phyloP scores from a whole-genome alignment of 2,888 invertebrate genomes.

The Diabrotica balteata region DNA sequence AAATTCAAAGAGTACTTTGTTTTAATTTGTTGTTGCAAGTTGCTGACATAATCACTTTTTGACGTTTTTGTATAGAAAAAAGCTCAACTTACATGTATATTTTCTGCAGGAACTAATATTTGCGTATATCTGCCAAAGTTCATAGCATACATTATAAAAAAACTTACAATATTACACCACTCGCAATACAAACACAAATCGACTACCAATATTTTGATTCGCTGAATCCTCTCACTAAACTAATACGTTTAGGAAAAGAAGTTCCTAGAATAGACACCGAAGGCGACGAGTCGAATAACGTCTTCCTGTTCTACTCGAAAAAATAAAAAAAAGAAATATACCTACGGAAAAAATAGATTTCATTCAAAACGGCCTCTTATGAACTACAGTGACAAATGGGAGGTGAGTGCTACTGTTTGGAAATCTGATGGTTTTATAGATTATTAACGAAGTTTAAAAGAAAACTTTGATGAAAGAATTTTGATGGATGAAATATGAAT shows the following conservation, averaged over 20 bases:
- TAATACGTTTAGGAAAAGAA: constrained; percentile 17
- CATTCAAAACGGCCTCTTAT: constrained; percentile 34
- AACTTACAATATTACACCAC: constrained; percentile 10
- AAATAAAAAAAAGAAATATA: constrained; percentile 40
- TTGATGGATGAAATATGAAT: neutral
- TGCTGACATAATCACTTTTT: too few species aligned
- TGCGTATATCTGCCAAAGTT: constrained; percentile 32
- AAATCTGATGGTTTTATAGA: constrained; percentile 2
- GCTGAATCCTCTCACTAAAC: constrained; percentile 13
- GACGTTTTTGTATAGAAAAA: too few species aligned
- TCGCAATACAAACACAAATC: neutral
- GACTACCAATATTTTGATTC: neutral
- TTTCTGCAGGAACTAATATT: constrained; percentile 47
- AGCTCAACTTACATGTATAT: constrained; percentile 48
- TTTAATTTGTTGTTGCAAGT: too few species aligned
- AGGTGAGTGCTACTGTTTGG: constrained; percentile 23
- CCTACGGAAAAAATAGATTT: constrained; percentile 18
- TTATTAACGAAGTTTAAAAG: constrained; percentile 5
- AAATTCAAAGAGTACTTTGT: too few species aligned
- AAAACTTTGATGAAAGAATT: neutral
- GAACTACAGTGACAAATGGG: constrained; percentile 41
- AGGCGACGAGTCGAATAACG: constrained; percentile 44
- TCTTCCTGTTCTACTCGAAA: constrained; percentile 45
- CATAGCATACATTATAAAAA: constrained; percentile 31
- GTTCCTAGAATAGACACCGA: constrained; percentile 41